Evolutionary conservation across 2,888 invertebrate genomes (phyloP).

Genomic region (Elmis aenea): DNA sequence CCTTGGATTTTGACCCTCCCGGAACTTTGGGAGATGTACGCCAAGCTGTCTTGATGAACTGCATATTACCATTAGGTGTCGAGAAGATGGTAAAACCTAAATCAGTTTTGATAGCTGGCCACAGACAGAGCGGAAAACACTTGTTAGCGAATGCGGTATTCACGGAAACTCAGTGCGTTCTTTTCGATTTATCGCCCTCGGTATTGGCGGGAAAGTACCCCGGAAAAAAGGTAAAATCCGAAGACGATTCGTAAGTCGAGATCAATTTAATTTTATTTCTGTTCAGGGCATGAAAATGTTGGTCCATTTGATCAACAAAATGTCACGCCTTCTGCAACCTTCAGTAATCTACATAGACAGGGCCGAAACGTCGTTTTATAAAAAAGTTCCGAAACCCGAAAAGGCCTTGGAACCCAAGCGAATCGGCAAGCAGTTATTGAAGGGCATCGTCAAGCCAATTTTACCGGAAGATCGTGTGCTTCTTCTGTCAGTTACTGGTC

Average conservation of each 20-base stretch:
- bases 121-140: constrained; percentile 65
- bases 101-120: constrained; percentile 67
- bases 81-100: constrained; percentile 46
- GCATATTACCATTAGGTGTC: constrained; percentile 53
- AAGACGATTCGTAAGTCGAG: neutral
- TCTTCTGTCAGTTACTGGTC: constrained; percentile 62
- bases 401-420: constrained; percentile 63
- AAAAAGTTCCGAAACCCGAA: constrained; percentile 59
- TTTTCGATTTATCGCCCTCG: constrained; percentile 71
- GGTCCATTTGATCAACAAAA: constrained; percentile 61
- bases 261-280: neutral
- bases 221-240: constrained; percentile 51
- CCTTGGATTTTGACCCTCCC: constrained; percentile 44
- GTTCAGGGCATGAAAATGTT: constrained; percentile 57
- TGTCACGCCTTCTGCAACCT: constrained; percentile 64
- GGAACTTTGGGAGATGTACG: constrained; percentile 58
- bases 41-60: constrained; percentile 57
- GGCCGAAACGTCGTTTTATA: constrained; percentile 65
- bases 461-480: constrained; percentile 60
- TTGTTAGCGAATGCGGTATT: constrained; percentile 69
- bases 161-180: constrained; percentile 66
- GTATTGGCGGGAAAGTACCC: constrained; percentile 65
- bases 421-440: constrained; percentile 62
- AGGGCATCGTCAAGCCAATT: constrained; percentile 65
- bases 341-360: constrained; percentile 66